These are phyloP conservation scores for Megaceryle alcyon DNA, from an alignment of 2,797 vertebrate genomes.

Conservation along the genomic window DNA sequence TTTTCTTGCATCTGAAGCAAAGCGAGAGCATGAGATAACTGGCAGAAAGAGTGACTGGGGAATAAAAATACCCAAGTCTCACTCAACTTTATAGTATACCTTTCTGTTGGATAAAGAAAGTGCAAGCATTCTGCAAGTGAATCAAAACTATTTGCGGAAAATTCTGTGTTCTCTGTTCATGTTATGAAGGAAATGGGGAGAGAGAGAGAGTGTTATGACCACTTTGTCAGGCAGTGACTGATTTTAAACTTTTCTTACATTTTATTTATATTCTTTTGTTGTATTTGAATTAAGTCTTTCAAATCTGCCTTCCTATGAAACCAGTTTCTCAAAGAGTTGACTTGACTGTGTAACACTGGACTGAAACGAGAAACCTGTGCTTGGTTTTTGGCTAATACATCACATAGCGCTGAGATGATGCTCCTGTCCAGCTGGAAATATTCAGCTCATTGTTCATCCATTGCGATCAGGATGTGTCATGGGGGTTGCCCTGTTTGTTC, in stretches of 20 bases:
- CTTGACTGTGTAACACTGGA: background rate
- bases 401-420: conserved; percentile 26
- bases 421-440: conserved; percentile 63
- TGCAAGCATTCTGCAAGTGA: conserved; percentile 13
- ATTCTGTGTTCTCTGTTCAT: conserved; percentile 60
- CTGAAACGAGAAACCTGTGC: conserved; percentile 43
- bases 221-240: conserved; percentile 63
- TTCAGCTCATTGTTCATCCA: conserved; percentile 63
- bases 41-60: background rate
- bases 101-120: conserved; percentile 49
- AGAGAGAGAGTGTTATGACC: conserved; percentile 69
- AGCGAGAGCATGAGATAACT: background rate
- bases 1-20: background rate
- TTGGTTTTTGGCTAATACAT: conserved; percentile 57
- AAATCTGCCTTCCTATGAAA: conserved; percentile 39
- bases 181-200: conserved; percentile 64
- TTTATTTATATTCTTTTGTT: conserved; percentile 56
- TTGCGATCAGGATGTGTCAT: conserved; percentile 21
- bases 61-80: conserved; percentile 36
- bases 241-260: conserved; percentile 54
- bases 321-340: conserved; percentile 14
- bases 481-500: conserved; percentile 53
- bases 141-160: conserved; percentile 46
- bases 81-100: conserved; percentile 21
- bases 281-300: conserved; percentile 37